Evolutionary conservation across 2,113 vertebrate genomes (phyloP), one percentile per base, ranked within the genome.

Genomic region (Vanacampus margaritifer): DNA sequence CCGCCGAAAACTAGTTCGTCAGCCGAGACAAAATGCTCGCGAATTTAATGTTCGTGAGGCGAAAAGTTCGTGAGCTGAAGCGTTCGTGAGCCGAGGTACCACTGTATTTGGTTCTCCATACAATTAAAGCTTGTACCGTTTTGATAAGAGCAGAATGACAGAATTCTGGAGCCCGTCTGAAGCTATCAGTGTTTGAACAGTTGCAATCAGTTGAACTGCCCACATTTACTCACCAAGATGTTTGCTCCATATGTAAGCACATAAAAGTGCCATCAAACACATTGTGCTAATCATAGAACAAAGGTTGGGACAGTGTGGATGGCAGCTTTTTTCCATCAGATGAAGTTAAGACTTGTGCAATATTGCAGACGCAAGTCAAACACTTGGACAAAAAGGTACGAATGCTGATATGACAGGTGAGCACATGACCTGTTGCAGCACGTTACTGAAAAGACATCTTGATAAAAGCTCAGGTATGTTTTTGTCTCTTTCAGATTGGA

Each of bases 241-340:
- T 60, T 69, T 66, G 75, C 75, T 76, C 80, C 67, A 71, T 77
- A 71, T 68, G 35, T 73, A 58, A 58, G 32, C 66, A 58, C 48
- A 76, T 70, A 78, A 80, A 86, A 83, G 79, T 71, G 43, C 53
- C 75, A 64, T 32, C 71, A 67, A 62, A 68, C 69, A 65, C 73
- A 60, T 78, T 59, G 70, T 50, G 82, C 76, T 89, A 85, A 89
- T 89, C 89, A 82, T 73, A 74, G 79, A 80, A 89, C 82, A 89
- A 87, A 87, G 67, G 75, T 74, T 78, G 68, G 63, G 75, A 76
- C 67, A 65, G 77, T 71, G 63, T 64, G 71, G 65, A 77, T 78
- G 21, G 10, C n/a, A 12, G 48, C 73, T 87, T 87, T 84, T 83
- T 88, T 77, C 17, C 28, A 75, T 14, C 80, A 74, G 84, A 82